These are phyloP conservation scores for Sula dactylatra DNA, from an alignment of 2,113 vertebrate species.

Conservation along the genomic window DNA sequence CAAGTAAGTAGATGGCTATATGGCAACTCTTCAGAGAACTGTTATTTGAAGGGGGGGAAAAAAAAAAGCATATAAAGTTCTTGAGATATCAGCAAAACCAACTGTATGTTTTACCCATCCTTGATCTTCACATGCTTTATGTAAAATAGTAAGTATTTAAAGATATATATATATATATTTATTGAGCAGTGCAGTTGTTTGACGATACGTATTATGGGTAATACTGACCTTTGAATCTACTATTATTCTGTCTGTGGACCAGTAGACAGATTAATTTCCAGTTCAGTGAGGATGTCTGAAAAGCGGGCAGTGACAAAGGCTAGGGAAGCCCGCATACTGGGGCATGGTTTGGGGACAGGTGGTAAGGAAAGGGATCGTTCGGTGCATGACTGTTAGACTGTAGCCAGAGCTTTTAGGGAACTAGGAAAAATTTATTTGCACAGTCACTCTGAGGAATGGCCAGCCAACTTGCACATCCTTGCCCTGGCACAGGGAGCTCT, in stretches of 20 bases:
- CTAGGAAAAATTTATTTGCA: neutral
- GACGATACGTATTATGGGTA: neutral
- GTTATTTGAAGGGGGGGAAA: neutral
- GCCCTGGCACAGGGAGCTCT: neutral
- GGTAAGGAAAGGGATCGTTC: rapidly evolving
- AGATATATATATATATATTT: neutral
- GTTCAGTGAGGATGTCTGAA: neutral
- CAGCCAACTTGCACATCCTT: neutral
- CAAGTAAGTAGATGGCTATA: constrained; percentile 73
- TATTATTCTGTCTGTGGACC: neutral
- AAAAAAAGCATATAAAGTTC: neutral
- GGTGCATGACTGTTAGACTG: neutral
- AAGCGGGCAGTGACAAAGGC: neutral
- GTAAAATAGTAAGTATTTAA: neutral
- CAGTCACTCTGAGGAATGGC: neutral
- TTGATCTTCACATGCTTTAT: neutral
- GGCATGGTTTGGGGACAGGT: neutral
- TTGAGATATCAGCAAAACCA: neutral
- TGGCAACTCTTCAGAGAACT: neutral
- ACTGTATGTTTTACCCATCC: neutral
- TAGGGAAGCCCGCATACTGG: neutral
- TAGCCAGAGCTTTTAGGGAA: neutral
- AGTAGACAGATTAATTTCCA: neutral
- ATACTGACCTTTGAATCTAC: neutral
- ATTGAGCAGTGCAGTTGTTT: neutral